phyloP scores from a whole-genome alignment of 2,888 invertebrate genomes.

The Endomychus coccineus region DNA sequence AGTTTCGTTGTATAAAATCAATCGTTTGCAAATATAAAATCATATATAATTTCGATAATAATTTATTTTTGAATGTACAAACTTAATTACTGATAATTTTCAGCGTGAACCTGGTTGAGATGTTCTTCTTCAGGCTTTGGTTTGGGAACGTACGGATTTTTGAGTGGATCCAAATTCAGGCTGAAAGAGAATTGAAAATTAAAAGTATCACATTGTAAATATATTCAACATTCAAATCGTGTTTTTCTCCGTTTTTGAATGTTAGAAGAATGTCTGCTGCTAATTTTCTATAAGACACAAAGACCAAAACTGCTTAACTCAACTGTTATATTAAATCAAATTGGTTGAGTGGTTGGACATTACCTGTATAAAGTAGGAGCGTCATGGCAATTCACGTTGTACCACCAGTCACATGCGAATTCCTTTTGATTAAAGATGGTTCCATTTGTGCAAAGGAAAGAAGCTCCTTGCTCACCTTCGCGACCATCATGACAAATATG shows the following conservation, averaged over 20 bases:
- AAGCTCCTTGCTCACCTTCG: conserved; percentile 75
- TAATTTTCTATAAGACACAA: too few species aligned
- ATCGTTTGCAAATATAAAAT: too few species aligned
- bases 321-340: not conserved
- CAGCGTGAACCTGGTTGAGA: too few species aligned
- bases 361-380: conserved; percentile 69
- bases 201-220: too few species aligned
- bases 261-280: too few species aligned
- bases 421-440: conserved; percentile 80
- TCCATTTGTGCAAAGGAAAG: conserved; percentile 79
- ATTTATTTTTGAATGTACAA: too few species aligned
- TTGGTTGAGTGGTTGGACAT: conserved; percentile 24
- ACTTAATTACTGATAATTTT: too few species aligned
- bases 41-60: too few species aligned
- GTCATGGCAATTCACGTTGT: conserved; percentile 76
- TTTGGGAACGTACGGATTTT: conserved; percentile 74
- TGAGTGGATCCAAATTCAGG: conserved; percentile 69
- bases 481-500: conserved; percentile 83
- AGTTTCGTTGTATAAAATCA: too few species aligned
- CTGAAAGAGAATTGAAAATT: conserved; percentile 42
- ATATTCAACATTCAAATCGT: too few species aligned
- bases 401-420: conserved; percentile 89
- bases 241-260: too few species aligned
- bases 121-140: conserved; percentile 53
- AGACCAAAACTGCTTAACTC: too few species aligned